These are phyloP conservation scores for Phlogophora meticulosa DNA, from an alignment of 2,888 invertebrate genomes.

Conservation along the genomic window DNA sequence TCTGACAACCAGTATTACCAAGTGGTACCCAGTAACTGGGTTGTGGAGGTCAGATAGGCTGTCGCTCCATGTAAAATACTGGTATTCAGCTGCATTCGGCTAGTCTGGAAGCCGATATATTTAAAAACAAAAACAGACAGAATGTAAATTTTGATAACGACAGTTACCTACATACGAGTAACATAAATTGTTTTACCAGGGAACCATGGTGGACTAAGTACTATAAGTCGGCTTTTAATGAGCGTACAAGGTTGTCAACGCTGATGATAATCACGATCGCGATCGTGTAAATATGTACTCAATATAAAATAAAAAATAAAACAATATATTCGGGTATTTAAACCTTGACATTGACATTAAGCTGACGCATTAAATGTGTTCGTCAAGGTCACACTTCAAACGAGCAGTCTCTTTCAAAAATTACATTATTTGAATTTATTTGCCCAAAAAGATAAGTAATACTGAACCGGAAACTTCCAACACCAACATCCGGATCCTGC, in stretches of 20 bases:
- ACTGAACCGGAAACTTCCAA: constrained; percentile 11
- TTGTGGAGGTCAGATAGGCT: too few species aligned
- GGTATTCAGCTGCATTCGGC: too few species aligned
- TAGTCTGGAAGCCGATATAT: too few species aligned
- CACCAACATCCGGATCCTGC: constrained; percentile 31
- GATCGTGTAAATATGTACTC: constrained; percentile 26
- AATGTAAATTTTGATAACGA: not conserved
- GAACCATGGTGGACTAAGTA: constrained; percentile 1
- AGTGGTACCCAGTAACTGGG: too few species aligned
- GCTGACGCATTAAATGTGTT: not conserved
- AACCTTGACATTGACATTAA: constrained; percentile 28
- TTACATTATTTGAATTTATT: not conserved
- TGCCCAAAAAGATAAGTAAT: constrained; percentile 13
- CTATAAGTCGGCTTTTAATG: constrained; percentile 11
- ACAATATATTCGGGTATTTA: not conserved
- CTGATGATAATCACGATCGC: constrained; percentile 9
- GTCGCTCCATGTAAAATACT: too few species aligned
- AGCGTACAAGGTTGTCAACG: constrained; percentile 19
- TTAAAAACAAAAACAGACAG: constrained; percentile 9
- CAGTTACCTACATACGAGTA: not conserved
- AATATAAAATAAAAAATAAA: constrained; percentile 8
- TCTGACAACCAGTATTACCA: too few species aligned
- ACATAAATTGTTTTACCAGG: not conserved
- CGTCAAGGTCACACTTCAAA: constrained; percentile 34
- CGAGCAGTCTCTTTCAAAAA: not conserved